Evolutionary conservation across 2,113 vertebrate genomes (phyloP).

Genomic region (Megalops atlanticus): DNA sequence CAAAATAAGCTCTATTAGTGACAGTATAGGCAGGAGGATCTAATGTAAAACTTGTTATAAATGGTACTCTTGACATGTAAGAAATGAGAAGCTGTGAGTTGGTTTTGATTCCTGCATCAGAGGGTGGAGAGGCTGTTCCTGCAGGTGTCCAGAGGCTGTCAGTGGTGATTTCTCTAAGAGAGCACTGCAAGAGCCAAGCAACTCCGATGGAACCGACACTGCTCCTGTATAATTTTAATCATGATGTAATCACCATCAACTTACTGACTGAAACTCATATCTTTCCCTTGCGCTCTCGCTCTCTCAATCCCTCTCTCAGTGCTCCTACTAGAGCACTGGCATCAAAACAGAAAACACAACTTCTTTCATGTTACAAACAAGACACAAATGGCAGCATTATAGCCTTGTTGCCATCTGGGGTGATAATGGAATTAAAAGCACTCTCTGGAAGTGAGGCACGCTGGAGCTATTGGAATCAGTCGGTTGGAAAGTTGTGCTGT

Average conservation of each 20-base stretch:
- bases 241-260: neutral
- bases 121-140: neutral
- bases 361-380: neutral
- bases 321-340: neutral
- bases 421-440: constrained; percentile 27
- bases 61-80: neutral
- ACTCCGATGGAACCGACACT: neutral
- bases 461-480: constrained; percentile 6
- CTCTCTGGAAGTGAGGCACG: constrained; percentile 4
- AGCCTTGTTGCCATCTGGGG: constrained; percentile 4
- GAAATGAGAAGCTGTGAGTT: neutral
- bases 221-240: neutral
- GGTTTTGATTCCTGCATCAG: neutral
- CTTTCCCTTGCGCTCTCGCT: neutral
- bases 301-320: neutral
- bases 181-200: neutral
- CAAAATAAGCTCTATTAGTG: too few species aligned
- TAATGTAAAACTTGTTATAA: neutral
- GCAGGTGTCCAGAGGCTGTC: neutral
- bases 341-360: constrained; percentile 5
- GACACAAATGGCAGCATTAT: constrained; percentile 8
- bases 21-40: too few species aligned
- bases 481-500: constrained; percentile 6
- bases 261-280: neutral
- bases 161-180: neutral